Percentiles rank a stretch among this genome's conserved stretches.
These are phyloP conservation scores for Nesogale talazaci DNA, from an alignment of 2,113 vertebrate genomes.

Conservation along the genomic window DNA sequence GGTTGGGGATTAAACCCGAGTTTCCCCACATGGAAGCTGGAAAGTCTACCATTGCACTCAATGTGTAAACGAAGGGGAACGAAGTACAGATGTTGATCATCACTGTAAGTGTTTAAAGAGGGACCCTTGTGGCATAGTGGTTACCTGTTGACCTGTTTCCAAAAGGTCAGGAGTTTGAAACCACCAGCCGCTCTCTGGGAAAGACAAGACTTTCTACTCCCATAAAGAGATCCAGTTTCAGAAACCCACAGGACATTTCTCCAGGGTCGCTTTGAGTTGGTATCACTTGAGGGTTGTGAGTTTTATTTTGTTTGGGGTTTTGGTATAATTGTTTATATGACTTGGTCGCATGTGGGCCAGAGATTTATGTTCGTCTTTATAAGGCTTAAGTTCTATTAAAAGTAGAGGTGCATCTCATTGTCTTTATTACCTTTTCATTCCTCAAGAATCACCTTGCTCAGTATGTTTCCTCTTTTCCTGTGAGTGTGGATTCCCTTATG, in stretches of 20 bases:
- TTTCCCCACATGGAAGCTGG: not conserved
- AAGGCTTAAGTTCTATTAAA: constrained; percentile 6
- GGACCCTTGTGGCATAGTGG: too few relatives aligned
- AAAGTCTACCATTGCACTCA: not conserved
- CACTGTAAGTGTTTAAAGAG: too few relatives aligned
- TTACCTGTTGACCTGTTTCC: too few relatives aligned
- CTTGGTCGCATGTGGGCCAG: constrained; percentile 36
- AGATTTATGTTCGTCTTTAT: constrained; percentile 38
- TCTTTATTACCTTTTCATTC: constrained; percentile 30
- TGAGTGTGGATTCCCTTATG: not conserved
- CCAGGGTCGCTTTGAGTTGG: too few relatives aligned
- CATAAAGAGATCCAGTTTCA: too few relatives aligned
- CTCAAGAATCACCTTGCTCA: not conserved
- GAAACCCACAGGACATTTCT: too few relatives aligned
- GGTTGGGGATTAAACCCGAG: not conserved
- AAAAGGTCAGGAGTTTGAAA: too few relatives aligned
- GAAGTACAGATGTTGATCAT: not conserved
- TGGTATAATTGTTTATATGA: constrained; percentile 13
- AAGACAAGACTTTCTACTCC: too few relatives aligned
- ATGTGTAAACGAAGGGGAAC: not conserved
- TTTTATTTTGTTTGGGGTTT: too few relatives aligned
- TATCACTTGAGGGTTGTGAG: too few relatives aligned
- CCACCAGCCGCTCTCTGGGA: too few relatives aligned
- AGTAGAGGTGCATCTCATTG: constrained; percentile 9
- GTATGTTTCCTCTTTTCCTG: not conserved